phyloP scores from a whole-genome alignment of 2,888 invertebrate genomes.

The Dasypolia templi region DNA sequence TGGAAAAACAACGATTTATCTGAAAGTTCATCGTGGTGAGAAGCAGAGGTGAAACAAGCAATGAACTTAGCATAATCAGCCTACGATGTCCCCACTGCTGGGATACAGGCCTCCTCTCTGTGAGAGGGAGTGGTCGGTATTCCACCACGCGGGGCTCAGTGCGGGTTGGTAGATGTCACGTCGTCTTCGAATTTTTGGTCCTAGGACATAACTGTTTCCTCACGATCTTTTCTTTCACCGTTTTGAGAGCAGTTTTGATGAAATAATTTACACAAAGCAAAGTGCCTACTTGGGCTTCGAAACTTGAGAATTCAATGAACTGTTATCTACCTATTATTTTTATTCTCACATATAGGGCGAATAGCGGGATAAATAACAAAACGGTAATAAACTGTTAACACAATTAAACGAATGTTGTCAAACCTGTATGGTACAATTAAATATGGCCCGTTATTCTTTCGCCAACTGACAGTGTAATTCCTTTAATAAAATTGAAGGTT shows the following conservation, averaged over 20 bases:
- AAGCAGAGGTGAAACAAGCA: constrained; percentile 39
- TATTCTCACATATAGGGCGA: constrained; percentile 20
- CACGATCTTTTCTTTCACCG: not conserved
- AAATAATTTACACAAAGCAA: not conserved
- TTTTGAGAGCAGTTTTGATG: too few relatives aligned
- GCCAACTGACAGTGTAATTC: not conserved
- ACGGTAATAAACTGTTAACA: constrained; percentile 1
- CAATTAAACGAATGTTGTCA: not conserved
- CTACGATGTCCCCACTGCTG: not conserved
- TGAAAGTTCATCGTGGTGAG: constrained; percentile 33
- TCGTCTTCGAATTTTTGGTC: not conserved
- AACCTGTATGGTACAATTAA: not conserved
- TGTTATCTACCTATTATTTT: not conserved
- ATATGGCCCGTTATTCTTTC: not conserved
- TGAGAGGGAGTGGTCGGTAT: not conserved
- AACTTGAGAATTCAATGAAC: constrained; percentile 18
- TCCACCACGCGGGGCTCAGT: not conserved
- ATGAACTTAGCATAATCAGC: constrained; percentile 31
- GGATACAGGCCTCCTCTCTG: too few relatives aligned
- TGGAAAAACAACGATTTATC: constrained; percentile 56
- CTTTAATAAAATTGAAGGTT: not conserved
- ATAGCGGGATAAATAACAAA: constrained; percentile 13
- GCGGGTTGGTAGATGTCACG: not conserved
- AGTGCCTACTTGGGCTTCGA: too few relatives aligned
- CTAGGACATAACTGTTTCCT: not conserved